Evolutionary conservation across 2,888 invertebrate species (phyloP), one percentile per base, ranked within the genome.

Genomic region (Idaea dimidiata): DNA sequence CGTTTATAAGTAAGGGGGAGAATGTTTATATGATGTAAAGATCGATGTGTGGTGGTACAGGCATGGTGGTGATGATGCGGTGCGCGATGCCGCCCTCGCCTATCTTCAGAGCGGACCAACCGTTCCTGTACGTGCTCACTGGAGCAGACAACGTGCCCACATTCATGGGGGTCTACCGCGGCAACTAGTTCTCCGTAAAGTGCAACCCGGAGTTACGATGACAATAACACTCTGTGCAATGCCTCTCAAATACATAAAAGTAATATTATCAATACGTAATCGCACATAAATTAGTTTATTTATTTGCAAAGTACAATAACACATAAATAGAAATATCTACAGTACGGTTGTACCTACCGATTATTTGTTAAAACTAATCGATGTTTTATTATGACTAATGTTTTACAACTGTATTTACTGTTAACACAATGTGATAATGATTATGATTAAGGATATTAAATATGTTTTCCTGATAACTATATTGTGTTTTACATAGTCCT

Each of bases 51-150:
- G 67, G 77, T 76, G 79, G 79, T 78, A 75, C 87, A 89, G 90
- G 87, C 80, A 84, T 89, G 88, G 87, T 88, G 84, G 16, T 89
- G 72, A 88, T 88, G 89, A 66, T 87, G 83, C 85, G 88, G 63
- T 87, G 89, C 75, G 83, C 84, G 61, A 77, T 70, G 17, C 75
- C 71, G 62, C 81, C 81, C 54, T 24, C 82, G 70, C 75, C 70
- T 54, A 62, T 62, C 64, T 90, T 92, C 87, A 67, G 59, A 66
- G 92, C 89, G 31, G 85, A 93, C 75, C 88, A 82, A n/a, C 86
- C 93, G 32, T 92, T 88, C 87, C 75, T 88, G 72, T 89, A 85
- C 84, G 60, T 83, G 68, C 82, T 88, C 67, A 59, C 74, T 58
- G 82, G 73, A 73, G 66, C 73, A 54, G 76, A 78, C 16, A 70